Conservation (phyloP, 1,140 invertebrate species). For the Cherax destructor region DNA sequence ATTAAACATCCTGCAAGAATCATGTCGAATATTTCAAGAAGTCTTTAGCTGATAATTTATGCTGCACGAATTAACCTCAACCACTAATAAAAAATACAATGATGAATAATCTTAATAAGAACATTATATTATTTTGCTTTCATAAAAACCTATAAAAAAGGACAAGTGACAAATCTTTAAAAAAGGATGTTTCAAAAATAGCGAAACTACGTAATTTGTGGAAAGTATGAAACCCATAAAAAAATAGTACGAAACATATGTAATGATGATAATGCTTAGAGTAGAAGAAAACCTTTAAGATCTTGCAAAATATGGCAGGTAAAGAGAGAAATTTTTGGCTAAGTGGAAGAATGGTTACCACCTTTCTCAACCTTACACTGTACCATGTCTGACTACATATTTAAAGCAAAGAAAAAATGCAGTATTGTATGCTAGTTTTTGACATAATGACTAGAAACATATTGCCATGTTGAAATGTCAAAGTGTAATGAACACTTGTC, state of each 20-base stretch:
- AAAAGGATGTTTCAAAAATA: no score
- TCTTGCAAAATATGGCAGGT: no score
- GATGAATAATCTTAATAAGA: not conserved
- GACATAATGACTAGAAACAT: slow-evolving; percentile 6
- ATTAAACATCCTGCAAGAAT: no score
- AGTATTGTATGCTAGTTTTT: not conserved
- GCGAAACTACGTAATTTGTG: not conserved
- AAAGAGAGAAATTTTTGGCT: no score
- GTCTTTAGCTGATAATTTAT: not conserved
- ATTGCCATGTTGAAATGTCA: not conserved
- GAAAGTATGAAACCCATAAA: not conserved
- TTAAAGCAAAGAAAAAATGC: not conserved
- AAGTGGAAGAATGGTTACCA: slow-evolving; percentile 1
- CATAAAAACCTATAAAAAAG: not conserved
- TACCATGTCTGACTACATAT: not conserved
- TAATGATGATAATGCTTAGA: not conserved
- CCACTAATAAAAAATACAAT: not conserved
- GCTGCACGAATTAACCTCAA: not conserved
- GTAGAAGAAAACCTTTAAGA: no score
- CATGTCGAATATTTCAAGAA: not conserved
- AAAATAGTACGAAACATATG: not conserved
- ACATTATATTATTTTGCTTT: not conserved
- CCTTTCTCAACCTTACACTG: not conserved
- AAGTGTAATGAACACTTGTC: no score
- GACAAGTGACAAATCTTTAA: no score